A percentile compares a stretch with the other conserved stretches of the same genome.
phyloP scores from a whole-genome alignment of 2,797 vertebrate genomes.

The Darevskia mixta region DNA sequence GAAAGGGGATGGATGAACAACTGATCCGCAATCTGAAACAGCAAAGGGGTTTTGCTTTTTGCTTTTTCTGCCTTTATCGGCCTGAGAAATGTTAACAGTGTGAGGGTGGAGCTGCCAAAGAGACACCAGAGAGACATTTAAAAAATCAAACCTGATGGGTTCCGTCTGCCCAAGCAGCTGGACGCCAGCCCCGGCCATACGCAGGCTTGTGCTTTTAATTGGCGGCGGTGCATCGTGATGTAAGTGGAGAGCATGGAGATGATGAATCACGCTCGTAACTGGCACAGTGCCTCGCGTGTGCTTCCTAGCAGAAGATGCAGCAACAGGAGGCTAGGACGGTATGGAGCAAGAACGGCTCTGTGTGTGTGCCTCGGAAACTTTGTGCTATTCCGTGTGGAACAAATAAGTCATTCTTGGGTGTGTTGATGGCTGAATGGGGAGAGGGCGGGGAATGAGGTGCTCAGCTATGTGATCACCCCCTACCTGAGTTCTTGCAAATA shows the following conservation, averaged over 20 bases:
- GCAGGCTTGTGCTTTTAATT: background rate
- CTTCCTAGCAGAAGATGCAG: conserved; percentile 33
- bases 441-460: background rate
- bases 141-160: conserved; percentile 4
- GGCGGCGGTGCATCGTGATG: background rate
- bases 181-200: background rate
- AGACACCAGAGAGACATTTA: background rate
- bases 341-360: fast-evolving
- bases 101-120: conserved; percentile 18
- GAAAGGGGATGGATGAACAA: background rate
- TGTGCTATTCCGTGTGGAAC: fast-evolving
- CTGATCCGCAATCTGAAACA: background rate
- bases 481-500: background rate
- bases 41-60: background rate
- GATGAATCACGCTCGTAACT: conserved; percentile 21
- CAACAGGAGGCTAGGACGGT: background rate
- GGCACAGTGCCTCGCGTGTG: background rate
- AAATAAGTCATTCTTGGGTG: background rate
- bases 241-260: conserved; percentile 33
- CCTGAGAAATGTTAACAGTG: background rate
- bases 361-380: background rate
- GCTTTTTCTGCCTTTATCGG: background rate
- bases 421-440: background rate
- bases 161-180: conserved; percentile 17
- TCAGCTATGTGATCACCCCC: background rate